Conservation (phyloP, 1,140 invertebrate genomes). For the Thrips palmi region DNA sequence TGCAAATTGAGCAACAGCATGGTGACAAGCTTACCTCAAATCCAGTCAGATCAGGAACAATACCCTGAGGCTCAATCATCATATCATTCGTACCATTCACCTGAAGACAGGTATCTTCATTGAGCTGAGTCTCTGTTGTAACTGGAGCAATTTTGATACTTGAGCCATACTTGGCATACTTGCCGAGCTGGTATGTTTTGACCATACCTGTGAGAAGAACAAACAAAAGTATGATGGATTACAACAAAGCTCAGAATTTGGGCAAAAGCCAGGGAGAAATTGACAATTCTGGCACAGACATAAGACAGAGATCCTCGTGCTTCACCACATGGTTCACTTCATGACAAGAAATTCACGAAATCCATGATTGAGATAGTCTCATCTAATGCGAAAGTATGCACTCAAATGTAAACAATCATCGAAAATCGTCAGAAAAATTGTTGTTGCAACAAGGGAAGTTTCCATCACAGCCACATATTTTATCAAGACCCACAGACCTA, state of each 20-base stretch:
- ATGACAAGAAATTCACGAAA: no score
- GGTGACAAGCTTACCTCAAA: constrained; percentile 40
- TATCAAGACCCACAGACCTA: no score
- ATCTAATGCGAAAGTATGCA: no score
- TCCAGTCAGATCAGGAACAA: constrained; percentile 62
- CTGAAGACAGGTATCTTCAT: constrained; percentile 63
- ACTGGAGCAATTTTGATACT: constrained; percentile 73
- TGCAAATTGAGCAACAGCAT: constrained; percentile 1
- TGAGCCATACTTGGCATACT: constrained; percentile 43
- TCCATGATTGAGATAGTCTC: no score
- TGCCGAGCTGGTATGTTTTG: constrained; percentile 62
- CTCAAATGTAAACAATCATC: no score
- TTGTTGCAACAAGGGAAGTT: no score
- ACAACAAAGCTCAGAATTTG: no score
- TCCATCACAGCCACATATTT: no score
- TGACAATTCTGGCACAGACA: neutral
- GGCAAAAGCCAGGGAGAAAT: no score
- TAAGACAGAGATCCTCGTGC: no score
- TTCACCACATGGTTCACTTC: no score
- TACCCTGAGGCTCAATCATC: constrained; percentile 47
- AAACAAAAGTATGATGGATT: constrained; percentile 7
- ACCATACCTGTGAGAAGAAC: constrained; percentile 42
- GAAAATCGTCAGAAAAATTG: no score
- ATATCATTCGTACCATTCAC: constrained; percentile 53
- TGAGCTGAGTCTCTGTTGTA: constrained; percentile 51